These are phyloP conservation scores for Potorous gilbertii DNA, from an alignment of 2,797 vertebrate genomes.

Conservation along the genomic window DNA sequence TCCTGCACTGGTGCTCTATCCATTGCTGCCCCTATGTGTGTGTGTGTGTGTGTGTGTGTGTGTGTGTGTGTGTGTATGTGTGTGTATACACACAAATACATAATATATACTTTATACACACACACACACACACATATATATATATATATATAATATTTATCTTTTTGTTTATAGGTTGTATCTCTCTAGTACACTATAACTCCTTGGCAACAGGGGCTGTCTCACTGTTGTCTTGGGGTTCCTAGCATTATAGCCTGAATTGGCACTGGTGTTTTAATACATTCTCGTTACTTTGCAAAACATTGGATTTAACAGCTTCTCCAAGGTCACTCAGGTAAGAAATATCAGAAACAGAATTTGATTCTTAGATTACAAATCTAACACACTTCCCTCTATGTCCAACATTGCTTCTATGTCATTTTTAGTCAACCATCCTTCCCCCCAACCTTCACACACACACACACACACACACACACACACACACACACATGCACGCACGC, in stretches of 20 bases:
- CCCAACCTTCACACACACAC: too few relatives aligned
- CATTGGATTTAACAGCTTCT: neutral
- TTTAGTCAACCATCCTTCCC: neutral
- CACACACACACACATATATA: too few relatives aligned
- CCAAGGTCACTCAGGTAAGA: neutral
- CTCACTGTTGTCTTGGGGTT: neutral
- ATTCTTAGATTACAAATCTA: neutral
- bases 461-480: too few relatives aligned
- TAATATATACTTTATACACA: too few relatives aligned
- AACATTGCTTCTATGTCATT: neutral
- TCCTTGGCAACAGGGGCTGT: neutral
- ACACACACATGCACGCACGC: too few relatives aligned
- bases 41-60: too few relatives aligned
- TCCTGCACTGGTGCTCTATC: too few relatives aligned
- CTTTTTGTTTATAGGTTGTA: neutral
- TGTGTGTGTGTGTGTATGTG: neutral
- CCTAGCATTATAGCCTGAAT: neutral
- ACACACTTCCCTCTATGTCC: neutral
- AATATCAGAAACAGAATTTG: neutral
- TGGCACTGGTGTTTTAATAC: neutral
- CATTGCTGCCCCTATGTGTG: too few relatives aligned
- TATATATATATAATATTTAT: neutral
- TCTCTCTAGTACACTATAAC: neutral
- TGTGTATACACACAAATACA: too few relatives aligned
- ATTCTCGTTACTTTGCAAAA: neutral